A percentile compares a stretch with the other conserved stretches of the same genome.
phyloP scores from a whole-genome alignment of 1,140 invertebrate species.

The Orius laevigatus region DNA sequence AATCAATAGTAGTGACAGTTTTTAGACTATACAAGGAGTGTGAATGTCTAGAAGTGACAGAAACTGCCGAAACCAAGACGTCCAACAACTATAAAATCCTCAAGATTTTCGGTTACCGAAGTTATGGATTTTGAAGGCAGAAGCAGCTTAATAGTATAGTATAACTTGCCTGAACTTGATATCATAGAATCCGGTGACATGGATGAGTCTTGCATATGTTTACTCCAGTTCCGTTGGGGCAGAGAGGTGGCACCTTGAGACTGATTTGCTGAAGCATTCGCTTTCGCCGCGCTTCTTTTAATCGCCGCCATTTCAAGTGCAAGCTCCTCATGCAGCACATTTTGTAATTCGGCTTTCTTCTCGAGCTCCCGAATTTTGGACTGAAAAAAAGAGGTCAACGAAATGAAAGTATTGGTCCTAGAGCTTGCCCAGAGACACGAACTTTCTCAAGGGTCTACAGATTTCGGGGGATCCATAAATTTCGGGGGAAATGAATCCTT shows the following conservation, averaged over 20 bases:
- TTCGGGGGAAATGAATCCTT: too few species aligned
- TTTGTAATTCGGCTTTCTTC: slow-evolving; percentile 38
- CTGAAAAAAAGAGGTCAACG: slow-evolving; percentile 22
- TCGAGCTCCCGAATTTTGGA: slow-evolving; percentile 35
- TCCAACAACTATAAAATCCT: too few species aligned
- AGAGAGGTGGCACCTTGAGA: neutral
- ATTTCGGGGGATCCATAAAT: too few species aligned
- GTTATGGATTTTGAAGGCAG: too few species aligned
- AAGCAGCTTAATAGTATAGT: neutral
- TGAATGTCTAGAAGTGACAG: too few species aligned
- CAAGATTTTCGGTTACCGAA: too few species aligned
- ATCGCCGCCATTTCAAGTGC: slow-evolving; percentile 36
- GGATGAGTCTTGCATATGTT: slow-evolving; percentile 1
- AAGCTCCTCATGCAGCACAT: slow-evolving; percentile 40
- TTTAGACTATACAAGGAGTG: too few species aligned
- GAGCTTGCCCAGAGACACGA: too few species aligned
- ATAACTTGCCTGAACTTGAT: slow-evolving; percentile 2
- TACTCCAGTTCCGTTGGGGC: slow-evolving; percentile 7
- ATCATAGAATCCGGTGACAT: slow-evolving; percentile 11
- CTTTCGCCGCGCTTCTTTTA: slow-evolving; percentile 22
- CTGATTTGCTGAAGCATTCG: neutral
- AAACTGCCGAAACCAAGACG: too few species aligned
- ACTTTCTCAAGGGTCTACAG: too few species aligned
- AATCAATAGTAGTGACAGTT: too few species aligned
- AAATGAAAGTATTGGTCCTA: neutral